phyloP scores from a whole-genome alignment of 2,797 vertebrate species.

The Chiroxiphia lanceolata region DNA sequence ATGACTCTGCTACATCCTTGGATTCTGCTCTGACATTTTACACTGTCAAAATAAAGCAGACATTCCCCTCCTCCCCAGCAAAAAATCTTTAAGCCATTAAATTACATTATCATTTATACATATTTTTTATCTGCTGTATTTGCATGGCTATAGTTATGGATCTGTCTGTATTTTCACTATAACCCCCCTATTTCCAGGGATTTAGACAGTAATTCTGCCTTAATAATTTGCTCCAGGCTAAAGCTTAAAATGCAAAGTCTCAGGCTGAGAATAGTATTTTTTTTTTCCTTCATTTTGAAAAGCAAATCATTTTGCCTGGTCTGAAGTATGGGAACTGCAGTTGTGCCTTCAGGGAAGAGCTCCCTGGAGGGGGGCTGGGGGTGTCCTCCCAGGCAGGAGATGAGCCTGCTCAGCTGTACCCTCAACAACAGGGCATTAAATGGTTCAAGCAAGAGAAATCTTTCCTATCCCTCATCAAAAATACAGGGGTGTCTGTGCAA shows the following conservation, averaged over 20 bases:
- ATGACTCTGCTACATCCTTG: constrained; percentile 63
- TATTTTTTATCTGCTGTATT: constrained; percentile 70
- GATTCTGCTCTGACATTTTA: constrained; percentile 63
- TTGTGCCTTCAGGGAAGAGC: background rate
- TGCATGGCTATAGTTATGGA: constrained; percentile 68
- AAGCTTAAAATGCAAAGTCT: constrained; percentile 68
- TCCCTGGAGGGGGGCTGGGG: background rate
- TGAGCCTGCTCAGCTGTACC: background rate
- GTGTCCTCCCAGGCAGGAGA: background rate
- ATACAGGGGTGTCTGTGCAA: background rate
- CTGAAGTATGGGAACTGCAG: background rate
- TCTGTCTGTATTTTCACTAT: constrained; percentile 61
- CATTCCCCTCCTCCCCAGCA: constrained; percentile 52
- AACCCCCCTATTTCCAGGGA: constrained; percentile 59
- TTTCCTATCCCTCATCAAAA: background rate
- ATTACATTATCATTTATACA: constrained; percentile 68
- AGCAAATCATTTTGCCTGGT: constrained; percentile 46
- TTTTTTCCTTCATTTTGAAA: constrained; percentile 42
- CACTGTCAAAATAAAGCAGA: constrained; percentile 67
- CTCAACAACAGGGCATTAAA: background rate
- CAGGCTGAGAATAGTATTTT: constrained; percentile 33
- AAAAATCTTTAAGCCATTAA: constrained; percentile 69
- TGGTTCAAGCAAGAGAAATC: background rate
- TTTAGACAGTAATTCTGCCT: constrained; percentile 64
- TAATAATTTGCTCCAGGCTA: constrained; percentile 70